Evolutionary conservation across 2,797 vertebrate genomes (phyloP).

Genomic region (Halcyon smyrnensis): DNA sequence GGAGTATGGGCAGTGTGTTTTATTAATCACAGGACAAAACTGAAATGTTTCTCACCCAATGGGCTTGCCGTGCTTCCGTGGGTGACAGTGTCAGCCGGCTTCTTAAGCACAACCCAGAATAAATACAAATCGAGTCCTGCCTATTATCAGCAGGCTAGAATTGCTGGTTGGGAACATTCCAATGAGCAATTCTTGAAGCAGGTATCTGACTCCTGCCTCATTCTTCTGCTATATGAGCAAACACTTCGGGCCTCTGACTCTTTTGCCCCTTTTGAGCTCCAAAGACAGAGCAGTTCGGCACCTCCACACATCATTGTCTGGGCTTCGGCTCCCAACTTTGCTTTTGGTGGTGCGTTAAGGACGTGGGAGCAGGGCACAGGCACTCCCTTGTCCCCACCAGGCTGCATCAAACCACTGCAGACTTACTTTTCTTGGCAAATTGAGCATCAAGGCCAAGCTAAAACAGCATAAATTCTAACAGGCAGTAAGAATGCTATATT

Average conservation of each 20-base stretch:
- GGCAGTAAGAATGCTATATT: background rate
- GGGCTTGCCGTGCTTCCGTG: background rate
- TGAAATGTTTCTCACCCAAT: rapidly evolving
- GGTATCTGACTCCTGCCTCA: background rate
- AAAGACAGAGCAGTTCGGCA: background rate
- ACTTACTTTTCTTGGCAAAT: background rate
- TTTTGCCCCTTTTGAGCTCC: background rate
- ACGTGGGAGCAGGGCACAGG: rapidly evolving
- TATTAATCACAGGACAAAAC: background rate
- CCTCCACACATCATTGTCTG: rapidly evolving
- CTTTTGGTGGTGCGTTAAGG: background rate
- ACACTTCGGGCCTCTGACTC: background rate
- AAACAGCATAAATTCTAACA: background rate
- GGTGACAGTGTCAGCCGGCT: background rate
- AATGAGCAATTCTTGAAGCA: background rate
- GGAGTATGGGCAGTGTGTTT: background rate
- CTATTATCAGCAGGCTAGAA: background rate
- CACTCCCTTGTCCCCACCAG: background rate
- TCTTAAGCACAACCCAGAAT: background rate
- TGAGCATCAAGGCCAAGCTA: background rate
- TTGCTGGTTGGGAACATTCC: background rate
- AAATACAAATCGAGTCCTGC: background rate
- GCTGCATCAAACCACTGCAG: background rate
- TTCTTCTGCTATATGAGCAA: background rate
- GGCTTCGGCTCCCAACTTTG: background rate